Evolutionary conservation across 2,888 invertebrate species (phyloP), one percentile per base, ranked within the genome.

Genomic region (Rotaria socialis): DNA sequence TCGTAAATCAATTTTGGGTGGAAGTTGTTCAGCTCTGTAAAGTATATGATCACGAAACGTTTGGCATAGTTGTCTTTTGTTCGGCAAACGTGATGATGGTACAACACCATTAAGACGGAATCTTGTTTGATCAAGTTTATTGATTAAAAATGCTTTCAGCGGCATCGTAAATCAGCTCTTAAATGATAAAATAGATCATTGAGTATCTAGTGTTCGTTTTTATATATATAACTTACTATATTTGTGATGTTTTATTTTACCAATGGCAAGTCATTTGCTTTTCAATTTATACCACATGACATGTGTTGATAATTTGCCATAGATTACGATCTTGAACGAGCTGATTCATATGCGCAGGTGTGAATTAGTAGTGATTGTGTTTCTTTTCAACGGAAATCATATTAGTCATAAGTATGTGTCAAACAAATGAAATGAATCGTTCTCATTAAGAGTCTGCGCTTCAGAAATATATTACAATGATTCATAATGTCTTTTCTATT

Each of bases 1-100:
- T 80, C 80, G 80, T 11, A 80, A 47, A 47, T 80, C 47, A 16
- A 80, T 47, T 80, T 80, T 80, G 6, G 67, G 67, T 35, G 67
- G 67, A 67, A 67, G 67, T 19, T 67, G 67, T 6, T 67, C 67
- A 35, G 67, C 16, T 35, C 19, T 6, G 7, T 67, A 67, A 19
- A 67, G 0, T 7, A 67, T 16, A 67, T 67, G 67, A 19, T 67
- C 35, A 35, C 35, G 41, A 67, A 67, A 67, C 3, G 4, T 0
- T 41, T 67, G 67, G 19, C 67, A 67, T 35, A 67, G 35, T 35
- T 67, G 16, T 41, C 27, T 27, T 67, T 67, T 35, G 3, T 67
- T 35, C 35, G 67, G 67, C 35, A 67, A 67, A 41, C 67, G 67
- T 35, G 67, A 35, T 67, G 67, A 67, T 47, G 80, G 80, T 14